Evolutionary conservation across 2,888 invertebrate species (phyloP).

Genomic region (Eudasyphora cyanicolor): DNA sequence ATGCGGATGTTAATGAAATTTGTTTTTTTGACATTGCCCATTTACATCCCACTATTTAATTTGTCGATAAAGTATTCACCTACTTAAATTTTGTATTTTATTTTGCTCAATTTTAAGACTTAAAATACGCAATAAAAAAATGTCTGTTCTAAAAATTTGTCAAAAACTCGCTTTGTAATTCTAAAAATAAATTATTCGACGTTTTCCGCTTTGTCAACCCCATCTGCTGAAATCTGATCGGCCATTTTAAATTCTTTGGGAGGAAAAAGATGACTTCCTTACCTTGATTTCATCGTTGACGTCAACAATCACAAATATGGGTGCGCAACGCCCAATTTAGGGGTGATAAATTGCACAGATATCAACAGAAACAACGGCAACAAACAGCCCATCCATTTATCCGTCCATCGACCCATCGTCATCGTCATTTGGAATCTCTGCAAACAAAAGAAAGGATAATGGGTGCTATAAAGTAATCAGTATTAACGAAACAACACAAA

Average conservation of each 20-base stretch:
- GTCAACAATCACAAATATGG: conserved; percentile 58
- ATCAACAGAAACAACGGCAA: conserved; percentile 36
- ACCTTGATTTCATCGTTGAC: conserved; percentile 64
- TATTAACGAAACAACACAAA: conserved; percentile 44
- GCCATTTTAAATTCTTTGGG: conserved; percentile 48
- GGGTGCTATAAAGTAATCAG: conserved; percentile 61
- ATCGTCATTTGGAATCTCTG: conserved; percentile 30
- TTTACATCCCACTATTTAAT: too few relatives aligned
- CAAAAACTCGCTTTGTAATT: too few relatives aligned
- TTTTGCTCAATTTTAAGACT: too few relatives aligned
- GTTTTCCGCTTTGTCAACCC: neutral
- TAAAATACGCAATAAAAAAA: too few relatives aligned
- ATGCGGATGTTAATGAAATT: too few relatives aligned
- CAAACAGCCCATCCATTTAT: conserved; percentile 31
- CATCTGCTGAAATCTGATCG: conserved; percentile 33
- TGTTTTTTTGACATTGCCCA: too few relatives aligned
- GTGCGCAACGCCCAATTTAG: conserved; percentile 46
- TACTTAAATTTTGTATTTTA: too few relatives aligned
- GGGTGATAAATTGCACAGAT: conserved; percentile 59
- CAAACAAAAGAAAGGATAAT: conserved; percentile 56
- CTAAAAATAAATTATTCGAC: neutral
- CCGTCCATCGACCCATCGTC: neutral
- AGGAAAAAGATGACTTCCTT: conserved; percentile 61
- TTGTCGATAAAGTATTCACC: too few relatives aligned
- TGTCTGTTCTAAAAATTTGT: too few relatives aligned